Evolutionary conservation across 1,140 invertebrate species (phyloP), one percentile per base, ranked within the genome.

Genomic region (Papilio aristodemus): DNA sequence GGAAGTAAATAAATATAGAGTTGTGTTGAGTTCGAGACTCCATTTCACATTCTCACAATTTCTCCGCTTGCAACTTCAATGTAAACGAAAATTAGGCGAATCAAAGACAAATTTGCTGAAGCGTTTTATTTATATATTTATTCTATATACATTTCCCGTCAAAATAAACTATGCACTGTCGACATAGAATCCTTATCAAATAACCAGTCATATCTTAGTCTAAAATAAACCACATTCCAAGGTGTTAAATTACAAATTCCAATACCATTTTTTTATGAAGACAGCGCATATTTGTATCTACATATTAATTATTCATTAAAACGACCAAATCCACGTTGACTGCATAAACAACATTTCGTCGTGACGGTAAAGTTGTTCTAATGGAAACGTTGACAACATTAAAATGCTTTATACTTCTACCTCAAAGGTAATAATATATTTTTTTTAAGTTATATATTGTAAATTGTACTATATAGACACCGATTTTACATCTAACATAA

Each of bases 281-380:
- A 54, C 46, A 54, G 46, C 19, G 46, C 46, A 54, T 54, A 54
- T 54, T 22, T 54, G 22, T 17, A 46, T 46, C 43, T 54, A 54
- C n/a, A 54, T 32, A 32, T n/a, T 13, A 46, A 38, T 38, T 38
- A 38, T 39, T 39, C 38, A 54, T 54, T 25, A 54, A 32, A 32
- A 32, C 6, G 27, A 22, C 46, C 46, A 54, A 13, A 54, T 25
- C 19, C 46, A 54, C 19, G 46, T 6, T 54, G 5, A 22, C 3
- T 19, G 7, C 9, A 14, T 54, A 54, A 54, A 50, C 8, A 17
- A 50, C 19, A 46, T 46, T 4, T 11, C 19, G n/a, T 25, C n/a
- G n/a, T 43, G n/a, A 43, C 1, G 2, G 41, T 17, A 43, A 43
- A 41, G 39, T 14, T n/a, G 4, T 5, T 43, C 0, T 54, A 54